Base-by-base conservation (phyloP, 1,140 invertebrate genomes). In the Papilio xuthus region DNA sequence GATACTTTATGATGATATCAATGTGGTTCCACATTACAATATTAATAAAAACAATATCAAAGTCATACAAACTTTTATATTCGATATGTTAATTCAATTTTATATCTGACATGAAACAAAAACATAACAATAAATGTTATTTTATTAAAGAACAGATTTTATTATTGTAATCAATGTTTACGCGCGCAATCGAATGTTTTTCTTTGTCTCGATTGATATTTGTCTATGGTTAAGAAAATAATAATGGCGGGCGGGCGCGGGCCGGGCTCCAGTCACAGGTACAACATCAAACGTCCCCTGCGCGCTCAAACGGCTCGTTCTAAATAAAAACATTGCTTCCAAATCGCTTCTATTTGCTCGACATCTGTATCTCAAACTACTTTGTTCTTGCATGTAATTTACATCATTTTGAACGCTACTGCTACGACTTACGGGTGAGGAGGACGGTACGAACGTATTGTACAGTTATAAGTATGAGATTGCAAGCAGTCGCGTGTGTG, bases 271-370 rank as follows among this genome's bases (percentile, higher is more conserved):
- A 89, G 91, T 89, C 88, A 86, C 91, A 91, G 91, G 91, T 92
- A 89, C 85, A 86, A 90, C 84, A 87, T 88, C 88, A 88, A 89
- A 88, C 82, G 78, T 83, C 76, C 82, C 87, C 84, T 82, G 82
- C 78, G 82, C 78, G 85, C 82, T 81, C 78, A 86, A 92, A 92
- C 86, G 84, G 87, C 85, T 89, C 89, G 83, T 90, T 93, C 89
- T 89, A 93, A 93, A 93, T 92, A 93, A 93, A 93, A 92, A 93
- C 90, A 93, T 92, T 88, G 88, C 89, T 90, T 81, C 87, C 88
- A 89, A 92, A 91, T 88, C 89, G 88, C 87, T 90, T 90, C 89
- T 90, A 92, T 91, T 91, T 90, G 81, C 85, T 86, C 84, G 78
- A 86, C 90, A 90, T 90, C 86, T 90, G 88, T 89, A 90, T 87